Evolutionary conservation across 1,140 invertebrate genomes (phyloP).

Genomic region (Cherax destructor): DNA sequence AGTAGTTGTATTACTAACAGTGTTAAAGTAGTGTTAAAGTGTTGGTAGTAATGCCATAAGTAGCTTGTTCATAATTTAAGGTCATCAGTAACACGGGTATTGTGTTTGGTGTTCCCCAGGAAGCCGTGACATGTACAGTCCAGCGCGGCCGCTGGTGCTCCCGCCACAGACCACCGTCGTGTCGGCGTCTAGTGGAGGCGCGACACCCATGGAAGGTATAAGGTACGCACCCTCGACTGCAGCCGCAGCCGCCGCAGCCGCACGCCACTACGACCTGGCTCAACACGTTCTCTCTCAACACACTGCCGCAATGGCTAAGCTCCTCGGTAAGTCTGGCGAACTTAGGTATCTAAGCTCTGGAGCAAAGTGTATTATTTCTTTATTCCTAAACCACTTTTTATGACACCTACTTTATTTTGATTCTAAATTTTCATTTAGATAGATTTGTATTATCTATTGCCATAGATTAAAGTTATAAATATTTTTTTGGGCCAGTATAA

Average conservation of each 20-base stretch:
- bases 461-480: no score
- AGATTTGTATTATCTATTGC: no score
- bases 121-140: constrained; percentile 63
- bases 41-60: neutral
- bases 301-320: constrained; percentile 89
- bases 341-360: no score
- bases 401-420: no score
- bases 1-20: neutral
- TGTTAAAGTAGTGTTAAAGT: neutral
- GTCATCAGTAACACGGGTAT: no score
- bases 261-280: constrained; percentile 89
- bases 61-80: no score
- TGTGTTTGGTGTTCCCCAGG: constrained; percentile 27
- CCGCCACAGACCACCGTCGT: constrained; percentile 45
- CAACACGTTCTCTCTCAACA: constrained; percentile 91
- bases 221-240: constrained; percentile 55
- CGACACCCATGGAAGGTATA: constrained; percentile 56
- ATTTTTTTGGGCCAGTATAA: no score
- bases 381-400: no score
- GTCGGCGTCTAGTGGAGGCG: neutral
- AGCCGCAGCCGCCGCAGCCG: constrained; percentile 53
- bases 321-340: constrained; percentile 82
- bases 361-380: no score
- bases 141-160: constrained; percentile 54
- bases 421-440: no score